These are phyloP conservation scores for Melanotaenia pygmaea DNA, from an alignment of 2,797 vertebrate species.

Conservation along the genomic window DNA sequence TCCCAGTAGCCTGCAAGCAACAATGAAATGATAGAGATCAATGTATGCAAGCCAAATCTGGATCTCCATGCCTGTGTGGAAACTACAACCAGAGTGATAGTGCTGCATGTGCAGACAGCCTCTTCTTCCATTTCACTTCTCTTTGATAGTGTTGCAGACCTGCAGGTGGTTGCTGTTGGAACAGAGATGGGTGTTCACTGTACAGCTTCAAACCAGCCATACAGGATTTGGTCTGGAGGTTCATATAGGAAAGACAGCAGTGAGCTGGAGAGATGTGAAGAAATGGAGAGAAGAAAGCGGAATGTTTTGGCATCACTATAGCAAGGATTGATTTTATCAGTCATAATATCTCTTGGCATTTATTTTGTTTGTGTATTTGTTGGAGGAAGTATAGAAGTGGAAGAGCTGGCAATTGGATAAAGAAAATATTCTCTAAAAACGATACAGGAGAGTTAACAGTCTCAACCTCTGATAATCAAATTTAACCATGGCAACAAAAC, in stretches of 20 bases:
- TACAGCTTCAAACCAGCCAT: constrained; percentile 34
- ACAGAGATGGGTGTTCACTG: constrained; percentile 45
- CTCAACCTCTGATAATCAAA: constrained; percentile 33
- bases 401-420: constrained; percentile 10
- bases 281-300: constrained; percentile 7
- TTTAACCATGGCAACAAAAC: constrained; percentile 43
- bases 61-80: constrained; percentile 46
- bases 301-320: constrained; percentile 41
- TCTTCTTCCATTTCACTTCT: constrained; percentile 39
- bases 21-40: constrained; percentile 50
- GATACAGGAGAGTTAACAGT: constrained; percentile 38
- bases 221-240: constrained; percentile 46
- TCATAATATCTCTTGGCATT: constrained; percentile 31
- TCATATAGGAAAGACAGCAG: constrained; percentile 8
- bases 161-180: constrained; percentile 41
- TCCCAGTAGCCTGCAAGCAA: constrained; percentile 29
- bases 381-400: constrained; percentile 9
- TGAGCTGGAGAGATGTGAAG: constrained; percentile 5
- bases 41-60: constrained; percentile 42
- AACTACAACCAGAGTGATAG: constrained; percentile 43
- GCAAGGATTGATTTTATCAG: constrained; percentile 60
- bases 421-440: constrained; percentile 32
- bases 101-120: constrained; percentile 35
- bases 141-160: constrained; percentile 53
- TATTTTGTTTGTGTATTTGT: constrained; percentile 22